Evolutionary conservation across 2,797 vertebrate genomes (phyloP).

Genomic region (Adrianichthys oophorus): DNA sequence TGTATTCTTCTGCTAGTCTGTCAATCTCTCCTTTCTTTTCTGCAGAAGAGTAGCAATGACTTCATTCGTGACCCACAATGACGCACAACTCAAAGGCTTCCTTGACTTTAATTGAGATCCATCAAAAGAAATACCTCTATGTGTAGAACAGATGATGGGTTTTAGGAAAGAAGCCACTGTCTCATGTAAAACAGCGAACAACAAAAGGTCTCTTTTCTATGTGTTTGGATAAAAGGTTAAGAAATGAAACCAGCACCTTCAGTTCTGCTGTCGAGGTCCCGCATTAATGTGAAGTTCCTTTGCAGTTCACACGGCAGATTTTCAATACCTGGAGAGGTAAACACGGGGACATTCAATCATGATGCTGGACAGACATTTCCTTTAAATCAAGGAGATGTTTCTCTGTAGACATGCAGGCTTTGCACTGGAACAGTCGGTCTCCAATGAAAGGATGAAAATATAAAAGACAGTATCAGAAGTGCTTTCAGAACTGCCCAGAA

Average conservation of each 20-base stretch:
- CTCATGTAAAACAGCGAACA: not conserved
- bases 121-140: not conserved
- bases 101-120: not conserved
- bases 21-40: constrained; percentile 97
- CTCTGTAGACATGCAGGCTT: too few species aligned
- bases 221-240: not conserved
- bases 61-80: not conserved
- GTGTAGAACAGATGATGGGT: not conserved
- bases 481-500: too few species aligned
- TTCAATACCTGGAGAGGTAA: constrained; percentile 73
- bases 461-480: too few species aligned
- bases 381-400: too few species aligned
- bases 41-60: constrained; percentile 47
- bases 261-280: constrained; percentile 87
- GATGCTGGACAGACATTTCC: not conserved
- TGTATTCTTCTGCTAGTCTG: constrained; percentile 90
- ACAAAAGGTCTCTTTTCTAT: too few species aligned
- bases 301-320: constrained; percentile 91
- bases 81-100: not conserved
- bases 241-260: constrained; percentile 14
- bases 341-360: not conserved
- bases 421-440: too few species aligned
- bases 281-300: constrained; percentile 92
- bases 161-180: not conserved
- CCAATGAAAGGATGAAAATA: too few species aligned